Evolutionary conservation across 2,113 vertebrate genomes (phyloP).

Genomic region (Varanus komodoensis): DNA sequence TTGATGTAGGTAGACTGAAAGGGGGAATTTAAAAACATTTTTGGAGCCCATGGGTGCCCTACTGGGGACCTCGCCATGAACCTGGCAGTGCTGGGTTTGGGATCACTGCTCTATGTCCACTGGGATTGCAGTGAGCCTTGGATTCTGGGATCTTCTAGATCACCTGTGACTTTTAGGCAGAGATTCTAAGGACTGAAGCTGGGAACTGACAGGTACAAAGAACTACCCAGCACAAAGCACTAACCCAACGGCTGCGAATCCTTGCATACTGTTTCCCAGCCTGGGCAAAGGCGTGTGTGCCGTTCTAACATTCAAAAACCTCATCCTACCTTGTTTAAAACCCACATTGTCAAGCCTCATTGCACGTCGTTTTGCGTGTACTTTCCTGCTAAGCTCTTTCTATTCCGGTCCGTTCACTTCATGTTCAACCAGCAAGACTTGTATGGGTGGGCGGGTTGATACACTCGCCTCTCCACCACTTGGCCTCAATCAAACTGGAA

Average conservation of each 20-base stretch:
- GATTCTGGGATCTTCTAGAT: too few relatives aligned
- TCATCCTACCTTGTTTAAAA: slow-evolving; percentile 47
- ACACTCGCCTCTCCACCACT: slow-evolving; percentile 55
- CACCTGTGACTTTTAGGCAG: not conserved
- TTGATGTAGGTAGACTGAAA: too few relatives aligned
- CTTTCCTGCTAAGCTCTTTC: slow-evolving; percentile 68
- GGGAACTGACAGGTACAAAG: too few relatives aligned
- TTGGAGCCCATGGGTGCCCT: too few relatives aligned
- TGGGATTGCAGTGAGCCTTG: too few relatives aligned
- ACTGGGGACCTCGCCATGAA: too few relatives aligned
- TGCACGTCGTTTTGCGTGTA: slow-evolving; percentile 64
- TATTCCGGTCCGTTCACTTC: slow-evolving; percentile 69
- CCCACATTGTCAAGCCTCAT: slow-evolving; percentile 65
- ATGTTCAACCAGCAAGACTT: slow-evolving; percentile 52
- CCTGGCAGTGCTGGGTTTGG: too few relatives aligned
- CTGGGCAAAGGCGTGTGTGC: slow-evolving; percentile 28
- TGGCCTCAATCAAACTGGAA: slow-evolving; percentile 70
- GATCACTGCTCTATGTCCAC: too few relatives aligned
- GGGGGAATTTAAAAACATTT: too few relatives aligned
- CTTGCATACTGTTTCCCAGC: not conserved
- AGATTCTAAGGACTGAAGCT: not conserved
- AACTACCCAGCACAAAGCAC: too few relatives aligned
- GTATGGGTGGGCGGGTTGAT: slow-evolving; percentile 41
- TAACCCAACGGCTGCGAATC: not conserved
- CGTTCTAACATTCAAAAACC: slow-evolving; percentile 29